Evolutionary conservation across 2,888 invertebrate species (phyloP), one percentile per base, ranked within the genome.

Genomic region (Limnephilus auricula): DNA sequence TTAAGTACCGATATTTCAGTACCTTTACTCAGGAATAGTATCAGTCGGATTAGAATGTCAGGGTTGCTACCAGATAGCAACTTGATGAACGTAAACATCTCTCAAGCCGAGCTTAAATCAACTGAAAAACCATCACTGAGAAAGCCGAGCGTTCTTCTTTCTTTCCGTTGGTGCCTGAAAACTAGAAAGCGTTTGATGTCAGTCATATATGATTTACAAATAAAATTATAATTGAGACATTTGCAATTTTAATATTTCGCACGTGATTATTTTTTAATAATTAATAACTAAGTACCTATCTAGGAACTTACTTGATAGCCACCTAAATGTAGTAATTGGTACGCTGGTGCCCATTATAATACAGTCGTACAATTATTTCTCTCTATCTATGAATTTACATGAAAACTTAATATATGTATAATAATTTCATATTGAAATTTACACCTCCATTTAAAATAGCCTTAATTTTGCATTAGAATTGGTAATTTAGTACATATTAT

Each of bases 231-330:
- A 65, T 65, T 65, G 50, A 65, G 50, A 65, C 50, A 65, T 25
- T 18, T 18, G 50, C 50, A 25, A 25, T 65, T 65, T 18, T 65
- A 65, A 65, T 65, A 25, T 18, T 65, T 65, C 50, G 25, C 50
- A 65, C 18, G 50, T 65, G 50, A 80, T 80, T 80, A 80, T 80
- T 31, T 80, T 80, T 80, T 10, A 31, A 80, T 80, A 80, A n/a
- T 2, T 79, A 79, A 50, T 50, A 50, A 50, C 50, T 18, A 50
- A 65, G 50, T 65, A 65, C 18, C 6, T 5, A 18, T 5, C 50
- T 25, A 65, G 12, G 40, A 9, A 45, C 40, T 2, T 0, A 25
- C 18, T 65, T 65, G 50, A 65, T 65, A 25, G 25, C 50, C 50
- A 65, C 6, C 18, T 65, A 65, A 65, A 65, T 65, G 5, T 65